Evolutionary conservation across 2,113 vertebrate genomes (phyloP).

Genomic region (Argyrosomus japonicus): DNA sequence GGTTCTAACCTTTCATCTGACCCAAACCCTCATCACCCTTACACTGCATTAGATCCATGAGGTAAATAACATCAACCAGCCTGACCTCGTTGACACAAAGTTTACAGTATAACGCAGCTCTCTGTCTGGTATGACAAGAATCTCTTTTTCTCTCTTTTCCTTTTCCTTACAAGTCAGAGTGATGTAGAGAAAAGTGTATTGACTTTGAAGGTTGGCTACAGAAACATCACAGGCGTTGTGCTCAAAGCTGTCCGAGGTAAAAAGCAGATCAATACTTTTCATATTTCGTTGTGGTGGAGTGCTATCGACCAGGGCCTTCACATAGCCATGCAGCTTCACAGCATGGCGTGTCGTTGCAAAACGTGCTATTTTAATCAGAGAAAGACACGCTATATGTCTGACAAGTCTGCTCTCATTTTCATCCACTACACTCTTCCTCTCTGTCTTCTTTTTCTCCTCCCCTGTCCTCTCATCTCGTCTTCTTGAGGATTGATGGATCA

Average conservation of each 20-base stretch:
- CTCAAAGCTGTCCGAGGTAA: constrained; percentile 77
- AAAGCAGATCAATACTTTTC: constrained; percentile 84
- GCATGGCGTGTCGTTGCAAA: constrained; percentile 47
- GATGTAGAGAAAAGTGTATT: constrained; percentile 75
- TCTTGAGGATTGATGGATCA: constrained; percentile 53
- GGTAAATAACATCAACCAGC: constrained; percentile 60
- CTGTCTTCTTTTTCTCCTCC: constrained; percentile 10
- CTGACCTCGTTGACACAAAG: constrained; percentile 64
- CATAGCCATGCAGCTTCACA: constrained; percentile 54
- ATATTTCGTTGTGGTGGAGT: constrained; percentile 79
- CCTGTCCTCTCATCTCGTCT: constrained; percentile 22
- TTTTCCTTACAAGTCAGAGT: constrained; percentile 66
- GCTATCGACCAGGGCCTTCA: constrained; percentile 80
- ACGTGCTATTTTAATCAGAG: constrained; percentile 80
- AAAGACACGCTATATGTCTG: constrained; percentile 48
- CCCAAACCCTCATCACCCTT: constrained; percentile 41
- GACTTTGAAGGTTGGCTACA: constrained; percentile 79
- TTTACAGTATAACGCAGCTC: constrained; percentile 51
- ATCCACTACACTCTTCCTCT: constrained; percentile 7
- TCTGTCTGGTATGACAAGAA: constrained; percentile 66
- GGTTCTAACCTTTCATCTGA: constrained; percentile 62
- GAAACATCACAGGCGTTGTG: constrained; percentile 79
- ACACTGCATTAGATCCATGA: constrained; percentile 48
- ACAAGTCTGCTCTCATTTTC: constrained; percentile 39
- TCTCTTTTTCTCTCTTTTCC: constrained; percentile 66